Conservation (phyloP, 2,797 vertebrate species). For the Tapera naevia region DNA sequence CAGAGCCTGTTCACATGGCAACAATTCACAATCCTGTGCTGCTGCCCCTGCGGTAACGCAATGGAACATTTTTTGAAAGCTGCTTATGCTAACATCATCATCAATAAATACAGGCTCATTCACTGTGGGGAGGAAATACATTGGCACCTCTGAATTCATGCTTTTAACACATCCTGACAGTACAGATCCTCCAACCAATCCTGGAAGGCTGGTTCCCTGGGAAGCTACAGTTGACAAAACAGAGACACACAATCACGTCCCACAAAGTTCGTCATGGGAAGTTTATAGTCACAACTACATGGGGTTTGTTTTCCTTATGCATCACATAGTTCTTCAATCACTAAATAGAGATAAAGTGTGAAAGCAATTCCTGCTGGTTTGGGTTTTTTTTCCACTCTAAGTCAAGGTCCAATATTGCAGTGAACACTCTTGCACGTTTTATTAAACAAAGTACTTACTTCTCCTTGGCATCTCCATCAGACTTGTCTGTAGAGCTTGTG, state of each 20-base stretch:
- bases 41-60: not conserved
- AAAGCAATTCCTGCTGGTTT: not conserved
- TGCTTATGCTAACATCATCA: not conserved
- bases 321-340: not conserved
- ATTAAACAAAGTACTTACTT: slow-evolving; percentile 73
- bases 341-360: not conserved
- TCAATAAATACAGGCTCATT: not conserved
- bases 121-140: not conserved
- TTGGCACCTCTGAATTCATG: not conserved
- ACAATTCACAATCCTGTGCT: not conserved
- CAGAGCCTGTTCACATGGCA: not conserved
- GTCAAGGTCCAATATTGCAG: not conserved
- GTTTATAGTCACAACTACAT: not conserved
- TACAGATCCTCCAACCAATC: not conserved
- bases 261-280: not conserved
- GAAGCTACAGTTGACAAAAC: not conserved
- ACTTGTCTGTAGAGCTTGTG: slow-evolving; percentile 92
- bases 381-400: not conserved
- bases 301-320: not conserved
- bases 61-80: not conserved
- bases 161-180: not conserved
- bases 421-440: not conserved
- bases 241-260: not conserved
- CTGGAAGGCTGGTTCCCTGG: not conserved
- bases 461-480: slow-evolving; percentile 87